Conservation (phyloP, 2,113 vertebrate genomes). For the Jaculus jaculus region DNA sequence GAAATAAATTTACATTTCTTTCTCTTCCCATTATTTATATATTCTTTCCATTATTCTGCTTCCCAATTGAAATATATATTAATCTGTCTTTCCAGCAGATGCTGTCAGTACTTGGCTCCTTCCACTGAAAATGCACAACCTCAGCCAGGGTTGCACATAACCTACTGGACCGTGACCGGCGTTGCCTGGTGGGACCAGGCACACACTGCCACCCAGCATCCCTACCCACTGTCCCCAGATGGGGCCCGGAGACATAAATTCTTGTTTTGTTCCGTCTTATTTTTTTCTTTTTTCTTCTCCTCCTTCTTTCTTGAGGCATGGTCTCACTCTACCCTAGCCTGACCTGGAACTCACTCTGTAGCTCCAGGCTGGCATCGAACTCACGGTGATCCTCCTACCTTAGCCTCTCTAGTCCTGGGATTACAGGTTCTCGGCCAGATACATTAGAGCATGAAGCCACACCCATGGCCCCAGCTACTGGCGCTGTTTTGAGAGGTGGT, state of each 20-base stretch:
- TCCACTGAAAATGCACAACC: neutral
- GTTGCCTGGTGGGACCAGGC: neutral
- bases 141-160: neutral
- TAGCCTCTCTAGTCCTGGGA: too few relatives aligned
- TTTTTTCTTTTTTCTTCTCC: too few relatives aligned
- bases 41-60: neutral
- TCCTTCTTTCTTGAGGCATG: too few relatives aligned
- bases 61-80: neutral
- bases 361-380: too few relatives aligned
- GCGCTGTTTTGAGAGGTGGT: neutral
- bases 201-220: neutral
- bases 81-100: neutral
- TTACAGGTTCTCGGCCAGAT: too few relatives aligned
- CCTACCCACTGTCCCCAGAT: too few relatives aligned
- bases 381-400: too few relatives aligned
- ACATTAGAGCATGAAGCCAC: neutral
- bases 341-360: too few relatives aligned
- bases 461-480: neutral
- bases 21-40: conserved; percentile 13
- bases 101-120: accelerated
- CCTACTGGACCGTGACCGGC: neutral
- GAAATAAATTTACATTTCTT: conserved; percentile 7
- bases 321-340: too few relatives aligned
- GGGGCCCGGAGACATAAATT: too few relatives aligned
- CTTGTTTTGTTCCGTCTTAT: too few relatives aligned